Percentiles rank a stretch among this genome's conserved stretches.
These are phyloP conservation scores for Colaptes auratus DNA, from an alignment of 2,113 vertebrate genomes.

Conservation along the genomic window DNA sequence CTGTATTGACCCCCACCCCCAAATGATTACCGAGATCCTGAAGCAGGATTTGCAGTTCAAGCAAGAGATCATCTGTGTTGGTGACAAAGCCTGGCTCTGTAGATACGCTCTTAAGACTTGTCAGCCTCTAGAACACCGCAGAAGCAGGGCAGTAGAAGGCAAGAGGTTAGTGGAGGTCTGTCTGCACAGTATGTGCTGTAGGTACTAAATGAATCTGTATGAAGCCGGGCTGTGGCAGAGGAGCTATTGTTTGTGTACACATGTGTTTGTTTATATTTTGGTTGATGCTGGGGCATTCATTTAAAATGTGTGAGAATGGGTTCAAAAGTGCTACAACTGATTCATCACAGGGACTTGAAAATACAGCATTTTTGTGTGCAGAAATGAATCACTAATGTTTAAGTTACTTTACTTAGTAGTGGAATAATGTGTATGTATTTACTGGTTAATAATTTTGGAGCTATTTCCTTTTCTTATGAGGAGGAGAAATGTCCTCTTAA, in stretches of 20 bases:
- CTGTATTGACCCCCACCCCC: neutral
- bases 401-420: neutral
- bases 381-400: neutral
- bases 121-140: neutral
- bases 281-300: neutral
- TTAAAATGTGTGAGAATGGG: neutral
- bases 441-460: neutral
- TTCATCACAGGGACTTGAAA: neutral
- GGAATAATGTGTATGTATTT: neutral
- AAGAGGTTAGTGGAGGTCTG: neutral
- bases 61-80: neutral
- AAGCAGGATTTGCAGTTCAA: neutral
- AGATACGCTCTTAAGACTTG: neutral
- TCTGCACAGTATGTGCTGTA: neutral
- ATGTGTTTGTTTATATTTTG: neutral
- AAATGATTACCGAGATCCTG: neutral
- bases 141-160: neutral
- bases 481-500: neutral
- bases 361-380: neutral
- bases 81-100: neutral
- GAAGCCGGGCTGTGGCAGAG: neutral
- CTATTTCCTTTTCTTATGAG: neutral
- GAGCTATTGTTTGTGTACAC: neutral
- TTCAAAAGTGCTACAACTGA: conserved; percentile 9
- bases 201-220: neutral